phyloP scores from a whole-genome alignment of 2,888 invertebrate species.

The Odontothrips loti region DNA sequence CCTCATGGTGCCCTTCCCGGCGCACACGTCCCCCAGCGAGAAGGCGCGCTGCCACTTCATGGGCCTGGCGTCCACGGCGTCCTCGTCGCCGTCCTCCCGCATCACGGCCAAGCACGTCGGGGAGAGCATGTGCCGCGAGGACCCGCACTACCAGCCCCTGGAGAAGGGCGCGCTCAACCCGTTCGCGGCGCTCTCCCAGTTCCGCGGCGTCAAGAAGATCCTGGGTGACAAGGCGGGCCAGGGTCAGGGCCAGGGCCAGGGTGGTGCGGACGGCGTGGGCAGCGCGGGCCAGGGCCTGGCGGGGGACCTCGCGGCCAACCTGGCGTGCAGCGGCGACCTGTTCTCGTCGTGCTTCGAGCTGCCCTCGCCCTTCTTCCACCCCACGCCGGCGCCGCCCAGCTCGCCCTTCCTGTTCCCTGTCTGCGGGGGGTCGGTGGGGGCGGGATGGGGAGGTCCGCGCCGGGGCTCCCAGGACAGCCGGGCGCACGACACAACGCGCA shows the following conservation, averaged over 20 bases:
- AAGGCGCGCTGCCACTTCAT: constrained; percentile 65
- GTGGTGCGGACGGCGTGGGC: background rate
- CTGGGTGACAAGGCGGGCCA: constrained; percentile 51
- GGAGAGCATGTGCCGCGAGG: constrained; percentile 79
- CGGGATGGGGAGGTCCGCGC: background rate
- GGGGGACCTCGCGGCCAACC: background rate
- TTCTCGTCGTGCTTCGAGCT: constrained; percentile 76
- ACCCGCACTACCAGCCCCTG: constrained; percentile 72
- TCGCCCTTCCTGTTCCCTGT: constrained; percentile 22
- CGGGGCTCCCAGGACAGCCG: background rate
- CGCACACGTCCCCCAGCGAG: constrained; percentile 64
- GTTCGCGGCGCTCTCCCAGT: constrained; percentile 67
- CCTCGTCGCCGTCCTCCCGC: constrained; percentile 40
- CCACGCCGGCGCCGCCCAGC: constrained; percentile 35
- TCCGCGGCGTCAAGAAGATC: constrained; percentile 73
- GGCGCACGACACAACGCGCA: background rate
- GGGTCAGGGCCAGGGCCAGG: background rate
- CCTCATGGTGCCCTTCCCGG: constrained; percentile 54
- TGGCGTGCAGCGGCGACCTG: constrained; percentile 47
- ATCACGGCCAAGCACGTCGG: constrained; percentile 59
- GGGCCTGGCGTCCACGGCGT: constrained; percentile 46
- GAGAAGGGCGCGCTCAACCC: constrained; percentile 59
- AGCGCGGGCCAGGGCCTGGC: too few relatives aligned
- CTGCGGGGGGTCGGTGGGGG: background rate
- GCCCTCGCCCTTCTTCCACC: constrained; percentile 59